Evolutionary conservation across 2,113 vertebrate species (phyloP).

Genomic region (Sturnus vulgaris): DNA sequence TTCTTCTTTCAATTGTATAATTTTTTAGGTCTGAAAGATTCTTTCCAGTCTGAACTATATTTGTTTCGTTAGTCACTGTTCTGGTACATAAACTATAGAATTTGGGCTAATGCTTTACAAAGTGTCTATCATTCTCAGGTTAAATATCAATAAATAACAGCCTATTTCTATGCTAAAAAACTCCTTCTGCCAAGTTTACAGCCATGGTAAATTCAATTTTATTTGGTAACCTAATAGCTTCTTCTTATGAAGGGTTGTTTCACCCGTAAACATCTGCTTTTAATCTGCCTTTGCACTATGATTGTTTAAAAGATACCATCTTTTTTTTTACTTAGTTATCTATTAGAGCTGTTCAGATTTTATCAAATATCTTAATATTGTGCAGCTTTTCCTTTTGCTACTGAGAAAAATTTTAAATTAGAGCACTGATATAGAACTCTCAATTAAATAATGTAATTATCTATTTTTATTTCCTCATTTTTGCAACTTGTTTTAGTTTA

Average conservation of each 20-base stretch:
- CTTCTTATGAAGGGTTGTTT: constrained; percentile 31
- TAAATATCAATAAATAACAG: constrained; percentile 45
- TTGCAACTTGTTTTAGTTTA: neutral
- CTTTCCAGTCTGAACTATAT: neutral
- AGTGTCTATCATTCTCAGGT: neutral
- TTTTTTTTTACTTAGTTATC: neutral
- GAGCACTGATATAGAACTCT: neutral
- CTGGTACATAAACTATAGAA: neutral
- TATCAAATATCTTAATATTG: constrained; percentile 1
- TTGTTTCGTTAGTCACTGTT: neutral
- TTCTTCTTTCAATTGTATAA: neutral
- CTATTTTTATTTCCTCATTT: neutral
- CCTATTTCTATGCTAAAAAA: neutral
- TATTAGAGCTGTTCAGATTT: constrained; percentile 1
- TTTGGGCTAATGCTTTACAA: neutral
- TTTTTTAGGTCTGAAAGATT: neutral
- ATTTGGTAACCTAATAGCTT: constrained; percentile 35
- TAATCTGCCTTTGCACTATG: constrained; percentile 28
- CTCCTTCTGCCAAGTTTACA: neutral
- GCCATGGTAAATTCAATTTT: constrained; percentile 51
- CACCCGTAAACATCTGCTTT: constrained; percentile 41
- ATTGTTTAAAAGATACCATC: constrained; percentile 22
- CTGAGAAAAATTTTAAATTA: neutral
- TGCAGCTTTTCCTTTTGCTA: neutral
- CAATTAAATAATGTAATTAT: neutral